Percentiles rank a stretch among this genome's conserved stretches.
Conservation (phyloP, 92 coral and sea anemone species). For the Phymanthus crucifer region DNA sequence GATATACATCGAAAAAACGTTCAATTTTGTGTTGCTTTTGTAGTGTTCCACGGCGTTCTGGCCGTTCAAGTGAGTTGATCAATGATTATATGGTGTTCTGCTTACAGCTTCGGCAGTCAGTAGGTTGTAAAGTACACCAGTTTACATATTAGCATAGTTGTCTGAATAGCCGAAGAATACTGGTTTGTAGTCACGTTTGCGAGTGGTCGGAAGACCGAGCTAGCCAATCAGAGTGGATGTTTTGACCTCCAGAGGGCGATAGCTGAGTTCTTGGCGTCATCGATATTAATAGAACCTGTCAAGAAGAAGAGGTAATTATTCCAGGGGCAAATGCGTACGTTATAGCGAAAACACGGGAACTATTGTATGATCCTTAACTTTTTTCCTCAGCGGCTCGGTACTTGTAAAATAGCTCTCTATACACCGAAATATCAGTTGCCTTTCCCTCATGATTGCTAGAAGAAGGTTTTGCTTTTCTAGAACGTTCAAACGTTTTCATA, state of each 20-base stretch:
- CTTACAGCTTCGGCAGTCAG: neutral
- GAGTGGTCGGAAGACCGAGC: conserved; percentile 10
- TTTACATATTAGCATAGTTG: neutral
- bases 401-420: neutral
- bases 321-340: neutral
- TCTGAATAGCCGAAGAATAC: neutral
- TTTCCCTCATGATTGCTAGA: neutral
- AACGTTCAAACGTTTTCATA: neutral
- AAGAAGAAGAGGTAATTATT: conserved; percentile 13
- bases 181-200: conserved; percentile 19
- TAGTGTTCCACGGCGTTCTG: neutral
- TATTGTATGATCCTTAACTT: neutral
- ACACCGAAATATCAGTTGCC: neutral
- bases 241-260: conserved; percentile 2
- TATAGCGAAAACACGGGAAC: conserved; percentile 6
- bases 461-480: neutral
- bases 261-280: conserved; percentile 5
- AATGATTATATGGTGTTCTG: neutral
- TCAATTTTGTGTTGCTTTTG: neutral
- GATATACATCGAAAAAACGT: neutral
- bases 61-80: conserved; percentile 1
- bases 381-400: neutral
- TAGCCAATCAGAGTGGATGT: conserved; percentile 22
- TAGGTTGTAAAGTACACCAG: neutral
- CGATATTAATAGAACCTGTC: conserved; percentile 23